Base-by-base conservation (phyloP, 2,113 vertebrate species). In the Grammomys dolichurus region DNA sequence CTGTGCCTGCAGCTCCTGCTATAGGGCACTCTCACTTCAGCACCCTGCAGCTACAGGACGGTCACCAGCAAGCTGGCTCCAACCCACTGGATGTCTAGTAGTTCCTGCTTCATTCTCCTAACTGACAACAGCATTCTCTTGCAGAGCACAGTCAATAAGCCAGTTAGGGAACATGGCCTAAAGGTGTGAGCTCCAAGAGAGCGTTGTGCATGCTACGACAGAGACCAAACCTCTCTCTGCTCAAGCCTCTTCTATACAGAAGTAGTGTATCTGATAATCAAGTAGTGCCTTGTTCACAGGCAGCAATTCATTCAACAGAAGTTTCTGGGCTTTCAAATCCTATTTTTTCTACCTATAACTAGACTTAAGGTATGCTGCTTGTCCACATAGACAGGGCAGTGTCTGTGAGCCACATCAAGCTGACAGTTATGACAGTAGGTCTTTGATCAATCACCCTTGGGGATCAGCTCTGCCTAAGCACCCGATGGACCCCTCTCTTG, bases 121-220 rank as follows among this genome's bases (percentile, higher is more conserved):
- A 63, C 3, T 56, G 81, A 91, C 51, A 60, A 16, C 87, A 92
- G 60, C 56, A 20, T 2, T 54, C 5, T 48, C 63, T 22, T 40
- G 70, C 10, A 63, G 69, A 72, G 26, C 67, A 60, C n/a, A 2
- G 76, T 31, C 4, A 43, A n/a, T 10, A 8, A 17, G 4, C 7
- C 36, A 1, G 28, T 46, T 46, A 7, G 33, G 17, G 63, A 10
- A 13, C 54, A 10, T 22, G 2, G 60, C 72, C 84, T 20, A 48
- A n/a, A 75, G n/a, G 58, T 77, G 75, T 36, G 40, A n/a, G 96
- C 96, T 51, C 89, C 43, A 36, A 6, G 94, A 22, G 77, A 84
- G 16, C 36, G 14, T 84, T 31, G 7, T 82, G 19, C 28, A 43
- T 43, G 69, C 3, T 33, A 26, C 40, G 40, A 58, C 6, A 69